These are phyloP conservation scores for Gadopsis bispinosus DNA, from an alignment of 2,797 vertebrate species.

Conservation along the genomic window DNA sequence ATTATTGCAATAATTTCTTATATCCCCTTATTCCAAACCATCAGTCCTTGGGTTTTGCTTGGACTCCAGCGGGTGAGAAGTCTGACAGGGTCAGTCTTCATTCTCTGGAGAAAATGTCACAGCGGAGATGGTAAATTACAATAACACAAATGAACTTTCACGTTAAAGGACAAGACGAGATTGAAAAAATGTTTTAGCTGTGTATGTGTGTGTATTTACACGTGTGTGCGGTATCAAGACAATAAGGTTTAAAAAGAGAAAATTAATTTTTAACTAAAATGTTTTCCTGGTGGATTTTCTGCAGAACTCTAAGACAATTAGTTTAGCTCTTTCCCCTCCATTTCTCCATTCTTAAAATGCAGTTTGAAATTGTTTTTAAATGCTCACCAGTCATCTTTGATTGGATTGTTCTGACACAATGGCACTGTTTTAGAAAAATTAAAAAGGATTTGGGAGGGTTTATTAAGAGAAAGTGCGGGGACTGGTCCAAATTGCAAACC, in stretches of 20 bases:
- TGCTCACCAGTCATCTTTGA: constrained; percentile 14
- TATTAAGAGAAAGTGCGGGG: constrained; percentile 40
- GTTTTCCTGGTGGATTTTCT: constrained; percentile 36
- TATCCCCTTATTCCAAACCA: constrained; percentile 51
- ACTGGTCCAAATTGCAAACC: constrained; percentile 57
- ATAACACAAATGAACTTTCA: constrained; percentile 75
- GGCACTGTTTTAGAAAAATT: constrained; percentile 21
- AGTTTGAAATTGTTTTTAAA: constrained; percentile 32
- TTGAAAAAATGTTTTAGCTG: constrained; percentile 61
- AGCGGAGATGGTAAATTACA: constrained; percentile 63
- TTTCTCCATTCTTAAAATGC: constrained; percentile 11
- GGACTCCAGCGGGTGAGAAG: constrained; percentile 33
- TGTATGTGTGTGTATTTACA: constrained; percentile 8
- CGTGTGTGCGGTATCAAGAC: constrained; percentile 10
- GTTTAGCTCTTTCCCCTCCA: too few relatives aligned
- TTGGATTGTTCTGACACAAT: constrained; percentile 42
- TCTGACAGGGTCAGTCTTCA: constrained; percentile 70
- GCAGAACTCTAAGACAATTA: constrained; percentile 15
- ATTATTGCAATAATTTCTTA: constrained; percentile 59
- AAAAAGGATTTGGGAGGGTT: constrained; percentile 32
- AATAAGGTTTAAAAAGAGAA: constrained; percentile 2
- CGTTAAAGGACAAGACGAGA: constrained; percentile 68
- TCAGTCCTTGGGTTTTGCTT: constrained; percentile 63
- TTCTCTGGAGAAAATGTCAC: constrained; percentile 78
- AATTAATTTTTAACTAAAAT: constrained; percentile 11